phyloP scores from a whole-genome alignment of 2,797 vertebrate species.

The Dallia pectoralis region DNA sequence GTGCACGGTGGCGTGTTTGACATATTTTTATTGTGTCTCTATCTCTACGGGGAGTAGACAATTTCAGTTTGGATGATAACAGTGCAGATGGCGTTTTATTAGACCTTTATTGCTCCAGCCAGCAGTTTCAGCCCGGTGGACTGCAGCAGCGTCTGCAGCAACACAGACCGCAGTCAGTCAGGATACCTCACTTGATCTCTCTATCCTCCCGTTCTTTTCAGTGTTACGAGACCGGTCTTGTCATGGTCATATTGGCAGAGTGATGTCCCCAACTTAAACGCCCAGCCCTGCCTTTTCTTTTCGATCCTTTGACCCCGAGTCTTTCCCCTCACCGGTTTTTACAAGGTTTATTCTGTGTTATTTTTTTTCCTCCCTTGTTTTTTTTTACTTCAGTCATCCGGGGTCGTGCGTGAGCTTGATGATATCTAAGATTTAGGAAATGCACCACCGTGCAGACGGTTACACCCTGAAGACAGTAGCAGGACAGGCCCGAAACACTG shows the following conservation, averaged over 20 bases:
- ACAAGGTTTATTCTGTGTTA: neutral
- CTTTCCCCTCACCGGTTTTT: neutral
- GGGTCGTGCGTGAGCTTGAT: conserved; percentile 16
- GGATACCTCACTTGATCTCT: neutral
- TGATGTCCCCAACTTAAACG: neutral
- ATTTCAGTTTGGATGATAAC: neutral
- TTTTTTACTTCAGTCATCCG: neutral
- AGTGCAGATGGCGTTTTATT: neutral
- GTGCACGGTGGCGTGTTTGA: no score
- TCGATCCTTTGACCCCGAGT: neutral
- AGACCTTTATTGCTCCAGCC: neutral
- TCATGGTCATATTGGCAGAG: neutral
- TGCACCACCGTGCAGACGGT: conserved; percentile 33
- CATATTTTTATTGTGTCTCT: no score
- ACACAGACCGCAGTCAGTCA: neutral
- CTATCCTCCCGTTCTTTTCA: neutral
- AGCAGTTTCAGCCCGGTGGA: neutral
- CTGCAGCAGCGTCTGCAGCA: no score
- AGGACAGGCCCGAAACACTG: conserved; percentile 8
- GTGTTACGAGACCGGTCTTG: neutral
- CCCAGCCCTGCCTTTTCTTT: neutral
- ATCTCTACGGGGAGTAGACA: neutral
- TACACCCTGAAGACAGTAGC: conserved; percentile 25
- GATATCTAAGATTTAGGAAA: conserved; percentile 35
- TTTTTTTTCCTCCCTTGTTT: neutral